These are phyloP conservation scores for Nibea albiflora DNA, from an alignment of 2,113 vertebrate species.

Conservation along the genomic window DNA sequence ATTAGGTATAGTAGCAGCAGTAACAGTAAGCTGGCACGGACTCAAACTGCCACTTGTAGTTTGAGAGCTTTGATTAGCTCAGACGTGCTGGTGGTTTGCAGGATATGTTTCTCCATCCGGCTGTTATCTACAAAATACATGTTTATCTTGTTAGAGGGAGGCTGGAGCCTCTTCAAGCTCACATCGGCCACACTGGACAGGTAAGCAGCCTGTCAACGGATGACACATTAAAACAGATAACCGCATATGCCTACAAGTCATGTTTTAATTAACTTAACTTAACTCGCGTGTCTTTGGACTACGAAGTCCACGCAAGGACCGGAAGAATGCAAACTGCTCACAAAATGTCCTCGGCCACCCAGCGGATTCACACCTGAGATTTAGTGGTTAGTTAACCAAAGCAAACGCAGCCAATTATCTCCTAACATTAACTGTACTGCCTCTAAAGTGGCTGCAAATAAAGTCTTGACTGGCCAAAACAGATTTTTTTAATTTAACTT, in stretches of 20 bases:
- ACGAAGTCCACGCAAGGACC: neutral
- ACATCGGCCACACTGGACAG: neutral
- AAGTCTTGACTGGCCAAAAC: constrained; percentile 31
- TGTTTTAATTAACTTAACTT: neutral
- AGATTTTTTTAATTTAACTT: constrained; percentile 3
- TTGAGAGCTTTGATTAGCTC: neutral
- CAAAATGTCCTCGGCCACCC: neutral
- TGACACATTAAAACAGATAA: neutral
- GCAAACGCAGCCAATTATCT: constrained; percentile 41
- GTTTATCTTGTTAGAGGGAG: neutral
- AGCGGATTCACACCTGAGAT: neutral
- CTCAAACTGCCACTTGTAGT: neutral
- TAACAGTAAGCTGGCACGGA: neutral
- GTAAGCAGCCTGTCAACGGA: neutral
- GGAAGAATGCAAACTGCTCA: neutral
- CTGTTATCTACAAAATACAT: neutral
- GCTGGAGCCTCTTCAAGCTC: neutral
- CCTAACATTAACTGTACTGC: constrained; percentile 21
- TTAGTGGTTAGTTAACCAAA: constrained; percentile 5
- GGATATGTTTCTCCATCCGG: neutral
- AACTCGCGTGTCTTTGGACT: neutral
- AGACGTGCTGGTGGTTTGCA: neutral
- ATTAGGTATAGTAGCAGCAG: neutral
- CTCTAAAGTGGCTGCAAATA: constrained; percentile 42
- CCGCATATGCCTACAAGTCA: neutral